A percentile compares a stretch with the other conserved stretches of the same genome.
phyloP scores from a whole-genome alignment of 2,797 vertebrate species.

The Helarctos malayanus region DNA sequence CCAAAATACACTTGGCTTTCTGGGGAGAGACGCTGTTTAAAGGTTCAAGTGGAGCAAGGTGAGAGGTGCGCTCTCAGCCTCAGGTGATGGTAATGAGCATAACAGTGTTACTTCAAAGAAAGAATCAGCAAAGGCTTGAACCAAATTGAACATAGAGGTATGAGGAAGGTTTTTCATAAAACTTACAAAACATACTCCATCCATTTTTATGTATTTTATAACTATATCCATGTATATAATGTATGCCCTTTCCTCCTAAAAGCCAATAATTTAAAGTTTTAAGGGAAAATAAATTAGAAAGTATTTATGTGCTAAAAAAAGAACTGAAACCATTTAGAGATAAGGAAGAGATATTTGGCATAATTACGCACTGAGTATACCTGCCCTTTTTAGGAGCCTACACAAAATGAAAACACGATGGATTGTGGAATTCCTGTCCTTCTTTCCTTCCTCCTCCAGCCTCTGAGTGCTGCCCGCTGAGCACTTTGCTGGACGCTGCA shows the following conservation, averaged over 20 bases:
- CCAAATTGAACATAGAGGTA: neutral
- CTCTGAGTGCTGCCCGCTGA: neutral
- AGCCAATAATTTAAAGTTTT: neutral
- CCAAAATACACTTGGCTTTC: neutral
- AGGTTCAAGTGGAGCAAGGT: neutral
- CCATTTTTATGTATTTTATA: neutral
- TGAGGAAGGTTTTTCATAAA: neutral
- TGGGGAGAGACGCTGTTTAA: neutral
- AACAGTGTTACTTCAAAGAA: neutral
- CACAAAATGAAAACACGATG: neutral
- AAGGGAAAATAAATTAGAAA: neutral
- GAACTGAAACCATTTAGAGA: neutral
- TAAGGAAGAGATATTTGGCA: neutral
- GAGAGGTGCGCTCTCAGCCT: neutral
- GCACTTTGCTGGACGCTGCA: neutral
- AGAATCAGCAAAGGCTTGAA: neutral
- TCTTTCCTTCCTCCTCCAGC: neutral
- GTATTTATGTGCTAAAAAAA: neutral
- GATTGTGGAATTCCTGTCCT: no score
- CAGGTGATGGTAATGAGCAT: neutral
- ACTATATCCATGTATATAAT: neutral
- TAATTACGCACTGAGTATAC: neutral
- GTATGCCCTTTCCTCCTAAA: neutral
- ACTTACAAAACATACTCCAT: neutral
- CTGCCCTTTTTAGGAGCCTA: neutral